A percentile compares a stretch with the other conserved stretches of the same genome.
Evolutionary conservation across 92 coral and sea anemone species (phyloP).

Genomic region (Bergia sp.): DNA sequence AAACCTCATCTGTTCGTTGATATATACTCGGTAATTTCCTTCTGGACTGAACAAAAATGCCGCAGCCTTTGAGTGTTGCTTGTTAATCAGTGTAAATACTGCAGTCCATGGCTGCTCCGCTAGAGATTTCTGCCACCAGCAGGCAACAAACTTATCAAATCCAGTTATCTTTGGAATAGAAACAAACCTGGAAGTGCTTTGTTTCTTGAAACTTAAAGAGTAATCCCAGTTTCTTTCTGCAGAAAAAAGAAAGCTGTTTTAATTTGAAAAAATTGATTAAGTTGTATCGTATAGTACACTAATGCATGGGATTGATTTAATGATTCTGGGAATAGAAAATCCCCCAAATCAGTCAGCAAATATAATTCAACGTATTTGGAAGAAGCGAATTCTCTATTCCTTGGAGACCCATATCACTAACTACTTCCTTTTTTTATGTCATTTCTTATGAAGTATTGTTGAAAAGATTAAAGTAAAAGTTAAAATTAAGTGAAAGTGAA

Average conservation of each 20-base stretch:
- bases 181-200: background rate
- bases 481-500: too few relatives aligned
- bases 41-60: background rate
- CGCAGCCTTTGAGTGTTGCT: background rate
- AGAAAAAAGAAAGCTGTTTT: background rate
- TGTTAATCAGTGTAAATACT: background rate
- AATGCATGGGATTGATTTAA: too few relatives aligned
- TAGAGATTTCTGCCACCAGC: constrained; percentile 8
- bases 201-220: background rate
- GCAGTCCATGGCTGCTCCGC: background rate
- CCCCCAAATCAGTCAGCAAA: too few relatives aligned
- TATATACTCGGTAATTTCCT: background rate
- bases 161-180: background rate
- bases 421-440: too few relatives aligned
- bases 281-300: too few relatives aligned
- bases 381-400: too few relatives aligned
- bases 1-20: background rate
- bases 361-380: too few relatives aligned
- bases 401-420: too few relatives aligned
- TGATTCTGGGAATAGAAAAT: too few relatives aligned
- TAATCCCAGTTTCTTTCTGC: constrained; percentile 24
- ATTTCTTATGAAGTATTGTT: too few relatives aligned
- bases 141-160: background rate
- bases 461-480: too few relatives aligned
- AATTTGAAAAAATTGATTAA: too few relatives aligned